A percentile compares a stretch with the other conserved stretches of the same genome.
phyloP scores from a whole-genome alignment of 2,797 vertebrate species.

The Hydrolagus colliei region DNA sequence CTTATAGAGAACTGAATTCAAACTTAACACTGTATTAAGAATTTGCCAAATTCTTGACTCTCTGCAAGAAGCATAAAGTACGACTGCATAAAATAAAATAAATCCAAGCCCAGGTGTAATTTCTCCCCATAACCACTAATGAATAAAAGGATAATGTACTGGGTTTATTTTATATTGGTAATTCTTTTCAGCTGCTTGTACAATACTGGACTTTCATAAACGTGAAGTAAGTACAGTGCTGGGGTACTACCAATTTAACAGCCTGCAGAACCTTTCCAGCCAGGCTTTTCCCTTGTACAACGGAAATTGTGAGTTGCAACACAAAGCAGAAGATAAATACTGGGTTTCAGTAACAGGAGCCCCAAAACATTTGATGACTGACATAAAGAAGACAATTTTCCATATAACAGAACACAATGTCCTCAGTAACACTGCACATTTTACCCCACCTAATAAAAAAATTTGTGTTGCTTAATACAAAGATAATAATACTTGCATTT shows the following conservation, averaged over 20 bases:
- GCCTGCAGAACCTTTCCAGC: not conserved
- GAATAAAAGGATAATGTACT: too few species aligned
- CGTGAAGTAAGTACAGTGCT: not conserved
- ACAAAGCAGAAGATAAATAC: not conserved
- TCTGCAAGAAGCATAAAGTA: too few species aligned
- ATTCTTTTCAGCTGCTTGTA: not conserved
- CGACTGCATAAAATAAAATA: too few species aligned
- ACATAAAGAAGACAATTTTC: not conserved
- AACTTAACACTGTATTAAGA: too few species aligned
- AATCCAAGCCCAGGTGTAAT: too few species aligned
- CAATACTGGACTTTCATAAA: not conserved
- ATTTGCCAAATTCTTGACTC: too few species aligned
- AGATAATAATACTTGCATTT: not conserved
- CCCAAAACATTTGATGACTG: not conserved
- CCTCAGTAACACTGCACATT: not conserved
- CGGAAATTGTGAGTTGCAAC: not conserved
- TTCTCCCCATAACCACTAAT: too few species aligned
- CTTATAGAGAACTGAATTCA: too few species aligned
- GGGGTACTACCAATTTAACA: not conserved
- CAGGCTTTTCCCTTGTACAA: not conserved
- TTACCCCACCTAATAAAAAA: not conserved
- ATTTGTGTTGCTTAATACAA: not conserved
- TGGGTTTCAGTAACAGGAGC: not conserved
- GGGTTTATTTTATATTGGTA: too few species aligned
- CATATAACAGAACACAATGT: constrained; percentile 9